Base-by-base conservation (phyloP, 2,113 vertebrate genomes). In the Atherinomorus stipes region DNA sequence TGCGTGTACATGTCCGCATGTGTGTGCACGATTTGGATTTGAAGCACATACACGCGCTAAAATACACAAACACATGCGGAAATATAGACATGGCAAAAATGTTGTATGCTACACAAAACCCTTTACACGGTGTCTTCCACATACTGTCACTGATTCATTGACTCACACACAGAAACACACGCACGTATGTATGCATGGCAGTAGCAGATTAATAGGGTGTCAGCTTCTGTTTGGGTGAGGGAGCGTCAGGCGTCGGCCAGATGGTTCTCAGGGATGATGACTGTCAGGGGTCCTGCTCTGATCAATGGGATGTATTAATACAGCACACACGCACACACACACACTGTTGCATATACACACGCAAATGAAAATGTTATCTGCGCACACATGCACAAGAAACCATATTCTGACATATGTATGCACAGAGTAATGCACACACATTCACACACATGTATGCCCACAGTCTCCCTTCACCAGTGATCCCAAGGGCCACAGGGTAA, bases 261-360 rank as follows among this genome's bases (percentile, higher is more conserved):
- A 98, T 99, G 98, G 97, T 98, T 91, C 97, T 97, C 96, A 95
- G 95, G 95, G 96, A 96, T 98, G 98, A 98, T 98, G 98, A 98
- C 97, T 98, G 97, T 99, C 98, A 99, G 97, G 96, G 98, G 98
- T 98, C 97, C 96, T 98, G 97, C 98, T 98, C 98, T 98, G 98
- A 99, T 99, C 97, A 99, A 99, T 99, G 98, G 97, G 96, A 97
- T 97, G 96, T 99, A 99, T 99, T 99, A 98, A 98, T 98, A 99
- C 96, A 96, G 82, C 85, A 74, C 84, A 74, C 80, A 34, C 38
- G 1, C 60, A 44, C 58, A 81, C 70, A 81, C 70, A 78, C 70
- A 73, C 62, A 80, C 83, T 74, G 65, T 78, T 80, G 74, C 64
- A 81, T 54, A 67, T 37, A 73, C 58, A 75, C 64, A 73, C n/a